phyloP scores from a whole-genome alignment of 2,113 vertebrate genomes.

The Cyanocitta stelleri region DNA sequence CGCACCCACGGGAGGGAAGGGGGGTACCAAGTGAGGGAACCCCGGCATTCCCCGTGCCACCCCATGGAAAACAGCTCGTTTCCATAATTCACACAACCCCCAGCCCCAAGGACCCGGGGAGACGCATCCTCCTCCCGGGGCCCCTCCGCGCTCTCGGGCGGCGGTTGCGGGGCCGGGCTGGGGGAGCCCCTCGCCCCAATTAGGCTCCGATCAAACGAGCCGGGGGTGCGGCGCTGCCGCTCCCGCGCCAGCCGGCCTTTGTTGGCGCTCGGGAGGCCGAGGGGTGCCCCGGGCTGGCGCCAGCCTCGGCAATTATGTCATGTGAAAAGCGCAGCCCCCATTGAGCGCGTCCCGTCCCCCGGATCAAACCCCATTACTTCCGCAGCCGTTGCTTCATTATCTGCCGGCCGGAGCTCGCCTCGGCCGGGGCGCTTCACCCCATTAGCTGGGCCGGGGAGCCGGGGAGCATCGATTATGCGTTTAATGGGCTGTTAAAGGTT shows the following conservation, averaged over 20 bases:
- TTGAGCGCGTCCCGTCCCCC: constrained; percentile 75
- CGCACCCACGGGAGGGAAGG: fast-evolving
- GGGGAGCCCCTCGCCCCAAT: background rate
- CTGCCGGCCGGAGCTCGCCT: constrained; percentile 63
- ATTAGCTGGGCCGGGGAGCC: constrained; percentile 71
- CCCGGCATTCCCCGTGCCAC: background rate
- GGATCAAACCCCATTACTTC: constrained; percentile 86
- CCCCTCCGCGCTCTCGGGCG: background rate
- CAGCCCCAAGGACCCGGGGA: background rate
- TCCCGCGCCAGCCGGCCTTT: background rate
- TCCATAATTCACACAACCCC: background rate
- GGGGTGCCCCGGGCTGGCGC: constrained; percentile 73
- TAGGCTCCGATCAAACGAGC: background rate
- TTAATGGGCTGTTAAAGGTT: constrained; percentile 78
- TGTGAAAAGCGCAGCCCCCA: constrained; percentile 73
- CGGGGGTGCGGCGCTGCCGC: background rate
- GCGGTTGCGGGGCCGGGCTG: background rate
- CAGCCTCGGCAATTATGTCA: constrained; percentile 73
- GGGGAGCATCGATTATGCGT: constrained; percentile 66
- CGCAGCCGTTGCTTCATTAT: constrained; percentile 82
- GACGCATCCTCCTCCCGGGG: background rate
- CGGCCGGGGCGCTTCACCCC: constrained; percentile 74
- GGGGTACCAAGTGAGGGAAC: background rate
- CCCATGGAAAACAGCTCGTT: background rate
- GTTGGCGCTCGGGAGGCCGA: constrained; percentile 19